These are phyloP conservation scores for Dorcus parallelipipedus DNA, from an alignment of 2,888 invertebrate species.

Conservation along the genomic window DNA sequence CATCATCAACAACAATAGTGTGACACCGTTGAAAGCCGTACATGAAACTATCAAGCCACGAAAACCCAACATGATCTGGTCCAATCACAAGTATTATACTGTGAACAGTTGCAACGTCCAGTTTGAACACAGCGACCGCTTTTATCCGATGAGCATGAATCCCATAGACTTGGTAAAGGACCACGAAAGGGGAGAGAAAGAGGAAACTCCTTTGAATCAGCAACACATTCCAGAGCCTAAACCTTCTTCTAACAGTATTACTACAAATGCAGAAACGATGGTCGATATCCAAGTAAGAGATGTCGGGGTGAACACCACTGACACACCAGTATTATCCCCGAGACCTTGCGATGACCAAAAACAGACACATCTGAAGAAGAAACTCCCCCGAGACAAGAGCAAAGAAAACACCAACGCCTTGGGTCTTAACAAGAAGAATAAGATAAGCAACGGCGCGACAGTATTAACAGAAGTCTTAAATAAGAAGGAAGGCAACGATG, in stretches of 20 bases:
- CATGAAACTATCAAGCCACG: neutral
- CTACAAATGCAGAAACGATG: neutral
- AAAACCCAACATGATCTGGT: constrained; percentile 28
- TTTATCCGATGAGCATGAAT: constrained; percentile 41
- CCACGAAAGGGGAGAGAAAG: neutral
- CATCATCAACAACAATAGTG: neutral
- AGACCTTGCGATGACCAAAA: neutral
- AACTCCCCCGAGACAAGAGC: neutral
- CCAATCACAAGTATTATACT: constrained; percentile 38
- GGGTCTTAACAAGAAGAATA: no score
- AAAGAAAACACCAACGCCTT: neutral
- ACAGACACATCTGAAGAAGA: neutral
- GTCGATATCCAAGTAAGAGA: neutral
- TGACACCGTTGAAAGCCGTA: neutral
- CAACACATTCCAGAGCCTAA: neutral
- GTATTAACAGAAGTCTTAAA: no score
- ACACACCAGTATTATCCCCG: neutral
- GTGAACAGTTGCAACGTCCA: constrained; percentile 37
- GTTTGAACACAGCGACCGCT: constrained; percentile 38
- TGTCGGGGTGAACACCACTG: neutral
- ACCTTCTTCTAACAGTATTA: neutral
- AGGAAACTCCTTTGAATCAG: neutral
- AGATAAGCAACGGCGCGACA: no score
- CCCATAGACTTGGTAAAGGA: constrained; percentile 35
- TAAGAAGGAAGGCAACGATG: no score